Percentiles rank a stretch among this genome's conserved stretches.
Conservation (phyloP, 2,113 vertebrate genomes). For the Bombycilla garrulus region DNA sequence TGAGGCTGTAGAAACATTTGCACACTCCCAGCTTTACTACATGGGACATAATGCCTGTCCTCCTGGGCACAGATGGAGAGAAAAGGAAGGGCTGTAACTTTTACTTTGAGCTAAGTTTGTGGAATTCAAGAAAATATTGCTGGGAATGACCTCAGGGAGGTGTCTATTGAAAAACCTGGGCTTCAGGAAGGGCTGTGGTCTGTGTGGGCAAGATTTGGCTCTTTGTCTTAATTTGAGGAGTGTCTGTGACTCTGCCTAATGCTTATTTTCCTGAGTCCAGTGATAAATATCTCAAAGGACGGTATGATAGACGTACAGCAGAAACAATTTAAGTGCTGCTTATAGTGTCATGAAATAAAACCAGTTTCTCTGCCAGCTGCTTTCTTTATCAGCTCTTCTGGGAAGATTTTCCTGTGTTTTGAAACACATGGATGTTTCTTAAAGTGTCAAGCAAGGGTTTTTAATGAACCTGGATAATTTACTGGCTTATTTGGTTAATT, state of each 20-base stretch:
- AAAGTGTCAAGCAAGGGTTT: not conserved
- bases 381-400: not conserved
- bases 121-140: not conserved
- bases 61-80: not conserved
- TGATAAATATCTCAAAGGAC: not conserved
- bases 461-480: not conserved
- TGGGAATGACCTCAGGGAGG: not conserved
- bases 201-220: not conserved
- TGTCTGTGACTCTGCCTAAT: not conserved
- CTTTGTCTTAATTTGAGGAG: not conserved
- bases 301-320: not conserved
- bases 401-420: not conserved
- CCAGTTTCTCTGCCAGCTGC: not conserved
- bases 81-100: not conserved
- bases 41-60: fast-evolving
- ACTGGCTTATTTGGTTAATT: not conserved
- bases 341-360: not conserved
- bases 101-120: not conserved
- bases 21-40: not conserved
- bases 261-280: not conserved
- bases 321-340: not conserved
- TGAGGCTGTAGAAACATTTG: not conserved
- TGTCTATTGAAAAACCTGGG: not conserved
- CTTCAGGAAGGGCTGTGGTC: not conserved
- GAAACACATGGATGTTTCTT: not conserved